Conservation (phyloP, 2,113 vertebrate species). For the Campylorhamphus procurvoides region DNA sequence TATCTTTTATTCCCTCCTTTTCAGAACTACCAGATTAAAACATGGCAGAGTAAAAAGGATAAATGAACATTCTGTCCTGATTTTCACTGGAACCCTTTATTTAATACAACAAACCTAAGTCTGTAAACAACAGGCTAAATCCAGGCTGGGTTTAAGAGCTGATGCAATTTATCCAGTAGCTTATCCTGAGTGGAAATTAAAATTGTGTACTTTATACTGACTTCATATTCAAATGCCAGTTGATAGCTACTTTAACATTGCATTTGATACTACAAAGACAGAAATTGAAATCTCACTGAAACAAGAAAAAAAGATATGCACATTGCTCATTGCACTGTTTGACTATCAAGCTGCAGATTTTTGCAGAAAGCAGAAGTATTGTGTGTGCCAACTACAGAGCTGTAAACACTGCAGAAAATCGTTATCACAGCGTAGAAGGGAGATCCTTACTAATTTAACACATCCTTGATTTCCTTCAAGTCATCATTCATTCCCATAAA, state of each 20-base stretch:
- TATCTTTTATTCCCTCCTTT: neutral
- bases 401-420: conserved; percentile 2
- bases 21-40: neutral
- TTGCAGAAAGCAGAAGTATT: neutral
- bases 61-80: neutral
- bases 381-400: neutral
- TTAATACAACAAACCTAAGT: neutral
- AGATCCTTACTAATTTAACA: neutral
- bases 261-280: neutral
- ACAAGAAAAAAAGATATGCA: neutral
- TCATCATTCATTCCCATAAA: neutral
- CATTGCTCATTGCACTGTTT: neutral
- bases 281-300: neutral
- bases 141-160: neutral
- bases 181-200: conserved; percentile 1
- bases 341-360: neutral
- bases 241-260: neutral
- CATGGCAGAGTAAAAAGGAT: neutral
- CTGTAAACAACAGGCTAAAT: neutral
- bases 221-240: neutral
- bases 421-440: neutral
- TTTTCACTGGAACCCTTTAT: neutral
- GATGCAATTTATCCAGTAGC: neutral
- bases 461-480: neutral
- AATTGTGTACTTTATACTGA: neutral